Evolutionary conservation across 2,888 invertebrate genomes (phyloP).

Genomic region (Lasius fuliginosus): DNA sequence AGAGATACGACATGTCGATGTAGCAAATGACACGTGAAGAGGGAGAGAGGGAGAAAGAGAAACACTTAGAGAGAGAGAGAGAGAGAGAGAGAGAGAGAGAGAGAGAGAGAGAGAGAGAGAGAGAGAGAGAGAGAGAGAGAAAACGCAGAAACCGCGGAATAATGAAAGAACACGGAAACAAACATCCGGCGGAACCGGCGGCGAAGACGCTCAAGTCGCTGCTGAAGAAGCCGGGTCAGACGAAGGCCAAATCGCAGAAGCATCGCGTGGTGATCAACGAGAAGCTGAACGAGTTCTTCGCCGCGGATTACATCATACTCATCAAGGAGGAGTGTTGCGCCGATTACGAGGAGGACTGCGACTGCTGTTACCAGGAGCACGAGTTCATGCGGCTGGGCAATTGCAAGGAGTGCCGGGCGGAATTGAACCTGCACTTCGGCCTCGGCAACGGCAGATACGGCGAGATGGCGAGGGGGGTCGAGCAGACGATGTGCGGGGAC

Average conservation of each 20-base stretch:
- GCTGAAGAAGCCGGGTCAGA: constrained; percentile 92
- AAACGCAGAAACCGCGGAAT: constrained; percentile 44
- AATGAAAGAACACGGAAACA: constrained; percentile 82
- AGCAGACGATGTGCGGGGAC: constrained; percentile 61
- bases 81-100: background rate
- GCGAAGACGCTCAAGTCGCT: constrained; percentile 89
- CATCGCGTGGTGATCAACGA: constrained; percentile 96
- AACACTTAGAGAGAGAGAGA: background rate
- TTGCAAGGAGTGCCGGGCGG: constrained; percentile 87
- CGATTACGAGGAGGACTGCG: constrained; percentile 92
- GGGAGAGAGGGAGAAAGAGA: background rate
- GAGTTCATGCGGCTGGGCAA: constrained; percentile 89
- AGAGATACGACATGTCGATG: constrained; percentile 11
- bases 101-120: background rate
- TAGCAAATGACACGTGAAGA: background rate
- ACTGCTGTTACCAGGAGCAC: constrained; percentile 91
- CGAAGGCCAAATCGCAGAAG: constrained; percentile 89
- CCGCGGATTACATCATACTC: constrained; percentile 96
- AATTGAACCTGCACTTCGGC: constrained; percentile 85
- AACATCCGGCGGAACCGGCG: constrained; percentile 80
- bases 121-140: background rate
- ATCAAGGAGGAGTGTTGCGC: constrained; percentile 95
- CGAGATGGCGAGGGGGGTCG: constrained; percentile 72
- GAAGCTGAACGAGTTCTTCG: constrained; percentile 96
- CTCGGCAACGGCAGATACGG: constrained; percentile 77